Conservation (phyloP, 1,140 invertebrate species). For the Anastrepha obliqua region DNA sequence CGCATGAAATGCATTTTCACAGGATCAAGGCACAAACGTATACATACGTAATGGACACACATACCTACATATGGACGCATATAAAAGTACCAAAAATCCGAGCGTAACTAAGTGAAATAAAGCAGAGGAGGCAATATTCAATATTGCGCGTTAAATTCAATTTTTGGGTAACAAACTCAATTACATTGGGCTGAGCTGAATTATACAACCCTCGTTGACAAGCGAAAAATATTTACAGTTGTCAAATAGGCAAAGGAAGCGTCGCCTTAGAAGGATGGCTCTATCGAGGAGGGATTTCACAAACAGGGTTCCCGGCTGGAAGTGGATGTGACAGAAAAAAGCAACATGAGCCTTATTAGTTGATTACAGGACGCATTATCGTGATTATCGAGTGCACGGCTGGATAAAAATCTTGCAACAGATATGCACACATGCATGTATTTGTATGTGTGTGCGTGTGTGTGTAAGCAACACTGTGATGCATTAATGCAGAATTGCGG, state of each 20-base stretch:
- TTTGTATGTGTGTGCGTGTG: not conserved
- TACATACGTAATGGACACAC: not conserved
- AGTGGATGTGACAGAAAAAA: constrained; percentile 24
- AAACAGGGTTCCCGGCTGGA: not conserved
- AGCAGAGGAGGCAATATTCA: constrained; percentile 57
- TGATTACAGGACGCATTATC: constrained; percentile 75
- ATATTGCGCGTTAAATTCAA: constrained; percentile 74
- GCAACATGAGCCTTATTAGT: constrained; percentile 73
- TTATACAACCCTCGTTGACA: not conserved
- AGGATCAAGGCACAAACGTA: constrained; percentile 16
- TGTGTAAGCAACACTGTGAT: constrained; percentile 16
- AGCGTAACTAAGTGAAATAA: constrained; percentile 38
- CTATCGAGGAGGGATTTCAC: constrained; percentile 30
- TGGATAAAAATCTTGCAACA: constrained; percentile 42
- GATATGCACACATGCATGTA: not conserved
- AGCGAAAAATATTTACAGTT: constrained; percentile 59
- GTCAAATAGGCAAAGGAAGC: constrained; percentile 12
- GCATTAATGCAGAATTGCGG: constrained; percentile 14
- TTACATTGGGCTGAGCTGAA: not conserved
- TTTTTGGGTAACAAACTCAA: constrained; percentile 60
- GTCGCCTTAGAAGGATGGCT: constrained; percentile 24
- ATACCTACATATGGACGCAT: not conserved
- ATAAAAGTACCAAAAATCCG: constrained; percentile 11
- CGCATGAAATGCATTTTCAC: constrained; percentile 56
- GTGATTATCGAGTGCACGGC: constrained; percentile 68